phyloP scores from a whole-genome alignment of 2,888 invertebrate genomes.

The Acanthosepion esculentum region DNA sequence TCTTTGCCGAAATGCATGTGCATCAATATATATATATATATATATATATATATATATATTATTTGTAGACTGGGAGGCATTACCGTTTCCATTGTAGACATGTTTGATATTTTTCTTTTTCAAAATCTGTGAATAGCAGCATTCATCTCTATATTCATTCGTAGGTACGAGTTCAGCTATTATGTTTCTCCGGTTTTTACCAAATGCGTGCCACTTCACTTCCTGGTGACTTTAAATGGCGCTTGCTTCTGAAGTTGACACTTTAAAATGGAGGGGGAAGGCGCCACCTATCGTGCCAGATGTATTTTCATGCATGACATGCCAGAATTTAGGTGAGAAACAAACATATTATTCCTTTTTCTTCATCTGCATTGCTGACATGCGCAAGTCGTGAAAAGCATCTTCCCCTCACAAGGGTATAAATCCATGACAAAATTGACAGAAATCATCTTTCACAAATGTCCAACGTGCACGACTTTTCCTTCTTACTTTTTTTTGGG shows the following conservation, averaged over 20 bases:
- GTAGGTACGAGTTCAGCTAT: background rate
- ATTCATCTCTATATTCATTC: background rate
- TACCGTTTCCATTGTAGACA: no score
- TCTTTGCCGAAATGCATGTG: background rate
- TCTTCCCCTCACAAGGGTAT: background rate
- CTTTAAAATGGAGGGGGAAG: background rate
- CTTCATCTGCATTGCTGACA: background rate
- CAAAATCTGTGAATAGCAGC: background rate
- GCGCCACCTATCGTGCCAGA: background rate
- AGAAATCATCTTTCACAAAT: background rate
- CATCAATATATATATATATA: constrained; percentile 2
- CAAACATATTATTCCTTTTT: background rate
- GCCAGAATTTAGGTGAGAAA: background rate
- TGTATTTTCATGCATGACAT: background rate
- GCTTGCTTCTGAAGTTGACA: background rate
- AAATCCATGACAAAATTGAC: background rate
- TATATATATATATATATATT: background rate
- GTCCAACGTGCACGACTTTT: no score
- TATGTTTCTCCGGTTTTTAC: background rate
- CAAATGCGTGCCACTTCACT: background rate
- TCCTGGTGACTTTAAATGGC: background rate
- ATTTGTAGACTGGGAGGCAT: background rate
- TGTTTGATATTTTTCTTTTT: no score
- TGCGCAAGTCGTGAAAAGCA: background rate
- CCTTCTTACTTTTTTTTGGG: no score